phyloP scores from a whole-genome alignment of 2,797 vertebrate genomes.

The Paratrypauchen microcephalus region DNA sequence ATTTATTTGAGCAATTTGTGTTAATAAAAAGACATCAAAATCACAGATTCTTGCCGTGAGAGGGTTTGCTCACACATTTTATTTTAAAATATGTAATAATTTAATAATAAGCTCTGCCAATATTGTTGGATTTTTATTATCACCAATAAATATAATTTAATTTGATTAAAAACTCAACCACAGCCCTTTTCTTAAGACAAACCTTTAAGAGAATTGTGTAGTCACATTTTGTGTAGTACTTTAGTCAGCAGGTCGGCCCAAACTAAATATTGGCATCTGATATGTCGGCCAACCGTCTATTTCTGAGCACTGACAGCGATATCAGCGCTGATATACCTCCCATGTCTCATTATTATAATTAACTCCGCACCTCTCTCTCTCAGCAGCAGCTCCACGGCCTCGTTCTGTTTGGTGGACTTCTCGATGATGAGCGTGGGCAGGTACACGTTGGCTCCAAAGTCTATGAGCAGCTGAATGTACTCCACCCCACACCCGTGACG shows the following conservation, averaged over 20 bases:
- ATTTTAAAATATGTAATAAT: no score
- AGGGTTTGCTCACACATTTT: no score
- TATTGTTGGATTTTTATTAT: no score
- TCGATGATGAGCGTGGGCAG: conserved; percentile 79
- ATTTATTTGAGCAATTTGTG: background rate
- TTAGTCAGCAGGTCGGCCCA: no score
- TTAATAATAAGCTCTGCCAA: no score
- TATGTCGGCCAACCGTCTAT: no score
- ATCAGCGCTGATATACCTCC: background rate
- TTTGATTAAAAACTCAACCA: no score
- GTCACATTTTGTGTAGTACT: no score
- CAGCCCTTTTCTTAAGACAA: no score
- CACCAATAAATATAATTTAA: no score
- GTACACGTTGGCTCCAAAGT: conserved; percentile 93
- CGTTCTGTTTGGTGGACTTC: conserved; percentile 74
- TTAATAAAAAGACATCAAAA: background rate
- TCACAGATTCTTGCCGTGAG: background rate
- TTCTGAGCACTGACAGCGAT: background rate
- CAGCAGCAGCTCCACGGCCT: conserved; percentile 85
- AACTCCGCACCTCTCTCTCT: conserved; percentile 81
- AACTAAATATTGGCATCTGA: no score
- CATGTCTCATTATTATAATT: background rate
- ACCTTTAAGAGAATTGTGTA: no score
- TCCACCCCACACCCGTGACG: conserved; percentile 82
- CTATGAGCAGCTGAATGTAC: conserved; percentile 87